Conservation (phyloP, 2,797 vertebrate species). For the Phrynocephalus guinanensis region DNA sequence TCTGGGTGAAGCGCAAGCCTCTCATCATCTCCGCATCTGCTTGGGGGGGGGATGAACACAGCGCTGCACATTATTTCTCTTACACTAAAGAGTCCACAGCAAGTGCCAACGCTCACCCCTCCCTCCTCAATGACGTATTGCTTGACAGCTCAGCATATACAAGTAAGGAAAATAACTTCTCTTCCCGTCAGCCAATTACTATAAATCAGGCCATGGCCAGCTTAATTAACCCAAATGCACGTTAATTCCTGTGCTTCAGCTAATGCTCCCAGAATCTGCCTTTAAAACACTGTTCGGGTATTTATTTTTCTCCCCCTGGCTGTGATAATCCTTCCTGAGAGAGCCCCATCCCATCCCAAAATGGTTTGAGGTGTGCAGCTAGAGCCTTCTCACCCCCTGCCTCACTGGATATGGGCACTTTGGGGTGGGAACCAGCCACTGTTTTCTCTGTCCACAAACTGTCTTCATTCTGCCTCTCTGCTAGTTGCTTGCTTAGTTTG, state of each 20-base stretch:
- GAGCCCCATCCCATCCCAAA: not conserved
- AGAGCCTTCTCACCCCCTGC: no score
- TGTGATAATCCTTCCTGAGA: not conserved
- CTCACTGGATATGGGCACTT: rapidly evolving
- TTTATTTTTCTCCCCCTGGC: not conserved
- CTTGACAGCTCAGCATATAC: not conserved
- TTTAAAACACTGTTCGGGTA: rapidly evolving
- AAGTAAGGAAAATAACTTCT: not conserved
- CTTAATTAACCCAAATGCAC: slow-evolving; percentile 34
- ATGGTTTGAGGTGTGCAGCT: not conserved
- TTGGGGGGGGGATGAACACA: not conserved
- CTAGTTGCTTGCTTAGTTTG: no score
- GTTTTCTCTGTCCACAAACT: not conserved
- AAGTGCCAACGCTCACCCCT: not conserved
- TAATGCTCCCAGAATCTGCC: not conserved
- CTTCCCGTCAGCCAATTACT: rapidly evolving
- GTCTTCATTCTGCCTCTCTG: not conserved
- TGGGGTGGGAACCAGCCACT: not conserved
- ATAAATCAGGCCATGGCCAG: not conserved
- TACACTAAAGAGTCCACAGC: rapidly evolving
- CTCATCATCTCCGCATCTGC: not conserved
- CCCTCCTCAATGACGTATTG: rapidly evolving
- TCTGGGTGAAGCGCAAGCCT: not conserved
- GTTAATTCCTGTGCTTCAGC: slow-evolving; percentile 19
- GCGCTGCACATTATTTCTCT: rapidly evolving